A percentile compares a stretch with the other conserved stretches of the same genome.
Conservation (phyloP, 2,888 invertebrate genomes). For the Galeopsomyia nigrocyanea region DNA sequence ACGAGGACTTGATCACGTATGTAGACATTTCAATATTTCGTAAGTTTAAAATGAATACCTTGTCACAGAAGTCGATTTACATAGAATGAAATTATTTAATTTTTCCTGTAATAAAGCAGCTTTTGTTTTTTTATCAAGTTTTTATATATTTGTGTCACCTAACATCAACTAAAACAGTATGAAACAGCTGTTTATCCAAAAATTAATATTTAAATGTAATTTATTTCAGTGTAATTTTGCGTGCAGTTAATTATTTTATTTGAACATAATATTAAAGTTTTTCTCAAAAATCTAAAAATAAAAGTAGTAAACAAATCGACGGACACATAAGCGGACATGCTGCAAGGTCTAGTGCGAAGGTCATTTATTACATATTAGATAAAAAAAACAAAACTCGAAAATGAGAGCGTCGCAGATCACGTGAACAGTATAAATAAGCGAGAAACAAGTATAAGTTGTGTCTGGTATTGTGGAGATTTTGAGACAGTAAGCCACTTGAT, state of each 20-base stretch:
- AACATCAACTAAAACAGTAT: too few species aligned
- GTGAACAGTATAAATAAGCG: neutral
- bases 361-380: neutral
- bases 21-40: neutral
- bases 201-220: too few species aligned
- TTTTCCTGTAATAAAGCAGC: too few species aligned
- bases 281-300: neutral
- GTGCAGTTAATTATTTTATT: too few species aligned
- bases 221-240: neutral
- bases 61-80: neutral
- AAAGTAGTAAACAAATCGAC: neutral
- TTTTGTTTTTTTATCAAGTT: too few species aligned
- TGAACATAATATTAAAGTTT: conserved; percentile 4
- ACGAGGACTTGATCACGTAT: conserved; percentile 31
- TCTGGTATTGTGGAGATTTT: too few species aligned
- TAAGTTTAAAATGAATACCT: neutral
- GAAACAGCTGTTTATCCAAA: too few species aligned
- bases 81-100: too few species aligned
- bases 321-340: conserved; percentile 1
- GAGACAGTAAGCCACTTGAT: too few species aligned
- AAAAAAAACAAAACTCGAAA: neutral
- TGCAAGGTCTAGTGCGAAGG: conserved; percentile 29
- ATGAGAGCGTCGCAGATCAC: neutral
- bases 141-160: too few species aligned
- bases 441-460: too few species aligned